phyloP scores from a whole-genome alignment of 2,797 vertebrate genomes.

The Ispidina picta region DNA sequence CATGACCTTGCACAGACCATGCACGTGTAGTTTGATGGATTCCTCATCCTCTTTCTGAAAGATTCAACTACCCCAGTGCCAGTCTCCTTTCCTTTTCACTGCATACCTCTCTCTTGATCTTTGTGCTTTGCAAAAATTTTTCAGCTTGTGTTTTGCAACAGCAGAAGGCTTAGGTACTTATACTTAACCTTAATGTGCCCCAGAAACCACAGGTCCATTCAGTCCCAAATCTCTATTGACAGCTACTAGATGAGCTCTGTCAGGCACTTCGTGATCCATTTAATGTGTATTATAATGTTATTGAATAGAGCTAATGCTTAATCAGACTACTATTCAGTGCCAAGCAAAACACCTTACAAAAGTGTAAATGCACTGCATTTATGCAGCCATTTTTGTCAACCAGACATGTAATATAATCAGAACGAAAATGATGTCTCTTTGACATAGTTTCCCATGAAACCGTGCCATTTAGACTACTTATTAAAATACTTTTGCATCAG shows the following conservation, averaged over 20 bases:
- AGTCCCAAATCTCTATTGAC: not conserved
- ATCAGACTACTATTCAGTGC: constrained; percentile 47
- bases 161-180: not conserved
- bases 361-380: constrained; percentile 26
- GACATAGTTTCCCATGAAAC: constrained; percentile 44
- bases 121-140: not conserved
- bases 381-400: not conserved
- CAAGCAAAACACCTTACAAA: constrained; percentile 45
- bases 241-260: constrained; percentile 1
- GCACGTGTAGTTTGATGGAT: fast-evolving
- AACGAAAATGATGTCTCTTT: constrained; percentile 47
- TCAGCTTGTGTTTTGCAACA: not conserved
- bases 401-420: constrained; percentile 41
- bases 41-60: not conserved
- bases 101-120: not conserved
- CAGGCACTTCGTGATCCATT: not conserved
- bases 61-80: not conserved
- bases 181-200: not conserved
- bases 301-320: constrained; percentile 52
- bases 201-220: not conserved
- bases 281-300: not conserved
- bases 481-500: constrained; percentile 41
- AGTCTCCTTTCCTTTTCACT: not conserved
- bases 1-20: not conserved
- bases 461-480: not conserved